A percentile compares a stretch with the other conserved stretches of the same genome.
phyloP scores from a whole-genome alignment of 2,113 vertebrate genomes.

The Myocastor coypus region DNA sequence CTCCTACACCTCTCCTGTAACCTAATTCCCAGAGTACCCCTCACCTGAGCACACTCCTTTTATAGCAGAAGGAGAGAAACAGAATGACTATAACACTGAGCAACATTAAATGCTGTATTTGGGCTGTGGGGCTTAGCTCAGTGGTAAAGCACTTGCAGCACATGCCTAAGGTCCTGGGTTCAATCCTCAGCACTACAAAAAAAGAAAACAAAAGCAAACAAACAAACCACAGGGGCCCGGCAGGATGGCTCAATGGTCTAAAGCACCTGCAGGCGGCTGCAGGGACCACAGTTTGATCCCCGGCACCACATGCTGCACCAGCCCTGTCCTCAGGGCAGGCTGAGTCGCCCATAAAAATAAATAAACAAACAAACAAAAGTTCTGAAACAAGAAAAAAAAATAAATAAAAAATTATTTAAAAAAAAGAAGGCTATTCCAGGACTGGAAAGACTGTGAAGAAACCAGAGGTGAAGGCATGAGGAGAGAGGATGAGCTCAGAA shows the following conservation, averaged over 20 bases:
- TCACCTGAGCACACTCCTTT: not conserved
- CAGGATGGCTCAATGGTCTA: no score
- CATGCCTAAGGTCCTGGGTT: not conserved
- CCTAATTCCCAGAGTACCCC: not conserved
- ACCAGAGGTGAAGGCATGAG: not conserved
- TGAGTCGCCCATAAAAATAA: no score
- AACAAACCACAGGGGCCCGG: no score
- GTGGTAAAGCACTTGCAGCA: not conserved
- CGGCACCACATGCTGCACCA: no score
- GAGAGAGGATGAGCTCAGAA: not conserved
- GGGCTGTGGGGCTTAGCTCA: not conserved
- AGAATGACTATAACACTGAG: not conserved
- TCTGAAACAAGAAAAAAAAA: no score
- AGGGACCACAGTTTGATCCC: no score
- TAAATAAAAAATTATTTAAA: no score
- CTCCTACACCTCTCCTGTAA: not conserved
- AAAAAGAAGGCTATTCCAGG: constrained; percentile 55
- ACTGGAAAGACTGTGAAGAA: not conserved
- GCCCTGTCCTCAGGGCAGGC: no score
- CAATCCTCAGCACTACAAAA: not conserved
- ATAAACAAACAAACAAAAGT: no score
- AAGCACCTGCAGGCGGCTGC: no score
- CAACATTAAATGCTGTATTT: not conserved
- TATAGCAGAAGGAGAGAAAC: not conserved
- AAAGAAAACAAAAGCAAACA: not conserved